phyloP scores from a whole-genome alignment of 2,888 invertebrate genomes.

The Anorthoa munda region DNA sequence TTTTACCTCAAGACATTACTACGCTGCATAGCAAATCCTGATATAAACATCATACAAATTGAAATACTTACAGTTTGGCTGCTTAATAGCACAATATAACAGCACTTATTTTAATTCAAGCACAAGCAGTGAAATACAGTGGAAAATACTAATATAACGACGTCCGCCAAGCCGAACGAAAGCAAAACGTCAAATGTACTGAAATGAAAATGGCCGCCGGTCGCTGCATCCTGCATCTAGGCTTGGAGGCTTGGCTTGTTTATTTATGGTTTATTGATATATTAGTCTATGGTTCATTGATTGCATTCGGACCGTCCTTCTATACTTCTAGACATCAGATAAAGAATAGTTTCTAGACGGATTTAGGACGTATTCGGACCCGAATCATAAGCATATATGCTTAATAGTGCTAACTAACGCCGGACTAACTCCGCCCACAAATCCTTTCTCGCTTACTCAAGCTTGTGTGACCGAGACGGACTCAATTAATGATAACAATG shows the following conservation, averaged over 20 bases:
- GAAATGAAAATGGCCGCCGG: constrained; percentile 50
- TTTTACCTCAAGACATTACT: constrained; percentile 4
- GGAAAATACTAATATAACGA: neutral
- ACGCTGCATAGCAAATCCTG: neutral
- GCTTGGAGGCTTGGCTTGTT: constrained; percentile 33
- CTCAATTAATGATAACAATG: too few species aligned
- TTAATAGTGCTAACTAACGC: too few species aligned
- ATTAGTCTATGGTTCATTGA: constrained; percentile 35
- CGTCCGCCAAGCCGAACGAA: constrained; percentile 1
- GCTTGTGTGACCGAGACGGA: too few species aligned
- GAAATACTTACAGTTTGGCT: constrained; percentile 43
- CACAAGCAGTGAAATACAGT: constrained; percentile 1
- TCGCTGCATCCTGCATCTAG: neutral
- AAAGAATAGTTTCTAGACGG: neutral
- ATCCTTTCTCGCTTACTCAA: too few species aligned
- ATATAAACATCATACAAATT: neutral
- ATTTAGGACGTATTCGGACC: too few species aligned
- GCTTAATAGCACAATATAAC: neutral
- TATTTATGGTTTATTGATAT: constrained; percentile 33
- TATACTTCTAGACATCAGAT: neutral
- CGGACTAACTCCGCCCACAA: too few species aligned
- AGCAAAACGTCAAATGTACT: constrained; percentile 53
- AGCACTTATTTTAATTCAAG: constrained; percentile 20
- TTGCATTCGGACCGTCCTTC: neutral
- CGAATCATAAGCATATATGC: too few species aligned